These are phyloP conservation scores for Chelidonichthys spinosus DNA, from an alignment of 2,797 vertebrate species.

Conservation along the genomic window DNA sequence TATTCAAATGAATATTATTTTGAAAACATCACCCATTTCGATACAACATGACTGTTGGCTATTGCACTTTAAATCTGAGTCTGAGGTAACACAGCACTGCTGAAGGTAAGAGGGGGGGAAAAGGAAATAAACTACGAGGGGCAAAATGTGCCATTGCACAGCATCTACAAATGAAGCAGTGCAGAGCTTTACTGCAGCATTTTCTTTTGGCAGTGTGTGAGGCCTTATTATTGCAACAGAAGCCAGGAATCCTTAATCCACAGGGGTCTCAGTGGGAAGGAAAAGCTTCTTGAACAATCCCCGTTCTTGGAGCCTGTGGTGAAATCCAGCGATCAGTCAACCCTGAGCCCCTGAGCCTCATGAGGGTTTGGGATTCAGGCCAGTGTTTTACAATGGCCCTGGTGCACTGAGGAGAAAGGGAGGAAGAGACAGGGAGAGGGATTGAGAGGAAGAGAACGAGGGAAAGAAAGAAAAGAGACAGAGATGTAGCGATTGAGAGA, in stretches of 20 bases:
- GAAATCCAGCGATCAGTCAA: slow-evolving; percentile 81
- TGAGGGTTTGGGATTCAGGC: slow-evolving; percentile 72
- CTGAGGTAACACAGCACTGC: neutral
- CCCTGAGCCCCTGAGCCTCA: slow-evolving; percentile 76
- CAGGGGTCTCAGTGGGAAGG: slow-evolving; percentile 75
- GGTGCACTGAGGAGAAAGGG: slow-evolving; percentile 43
- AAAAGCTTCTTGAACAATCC: slow-evolving; percentile 77
- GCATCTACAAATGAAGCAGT: slow-evolving; percentile 46
- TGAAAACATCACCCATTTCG: neutral
- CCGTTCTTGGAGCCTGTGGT: slow-evolving; percentile 71
- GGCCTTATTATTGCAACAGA: slow-evolving; percentile 78
- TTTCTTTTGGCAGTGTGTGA: slow-evolving; percentile 71
- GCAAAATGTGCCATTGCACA: slow-evolving; percentile 24
- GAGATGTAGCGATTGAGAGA: slow-evolving; percentile 34
- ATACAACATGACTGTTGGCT: neutral
- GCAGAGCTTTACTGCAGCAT: slow-evolving; percentile 58
- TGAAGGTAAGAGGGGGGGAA: neutral
- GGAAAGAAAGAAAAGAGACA: slow-evolving; percentile 22
- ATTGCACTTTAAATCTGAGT: neutral
- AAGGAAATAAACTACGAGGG: neutral
- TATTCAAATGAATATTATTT: neutral
- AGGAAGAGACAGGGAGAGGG: slow-evolving; percentile 17
- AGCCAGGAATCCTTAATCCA: slow-evolving; percentile 80
- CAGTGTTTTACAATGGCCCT: slow-evolving; percentile 72
- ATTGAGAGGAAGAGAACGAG: slow-evolving; percentile 13